phyloP scores from a whole-genome alignment of 2,888 invertebrate genomes.

The Platycheirus albimanus region DNA sequence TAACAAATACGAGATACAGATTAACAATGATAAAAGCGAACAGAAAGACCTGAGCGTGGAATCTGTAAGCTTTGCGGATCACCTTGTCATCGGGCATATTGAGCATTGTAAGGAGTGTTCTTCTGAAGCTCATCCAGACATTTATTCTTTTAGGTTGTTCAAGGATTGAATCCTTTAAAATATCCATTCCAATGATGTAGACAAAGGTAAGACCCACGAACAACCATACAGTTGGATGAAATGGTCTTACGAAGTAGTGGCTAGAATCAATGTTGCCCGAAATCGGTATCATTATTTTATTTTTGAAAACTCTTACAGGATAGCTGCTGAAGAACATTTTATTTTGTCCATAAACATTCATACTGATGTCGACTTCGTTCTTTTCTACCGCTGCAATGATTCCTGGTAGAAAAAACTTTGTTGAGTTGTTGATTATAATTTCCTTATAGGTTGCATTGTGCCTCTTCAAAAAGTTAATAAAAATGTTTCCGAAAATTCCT shows the following conservation, averaged over 20 bases:
- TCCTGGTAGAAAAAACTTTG: neutral
- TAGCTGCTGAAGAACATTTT: slow-evolving; percentile 2
- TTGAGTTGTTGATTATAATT: neutral
- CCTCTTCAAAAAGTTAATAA: slow-evolving; percentile 16
- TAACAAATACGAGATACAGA: slow-evolving; percentile 21
- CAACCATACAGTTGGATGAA: slow-evolving; percentile 12
- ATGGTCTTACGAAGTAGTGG: slow-evolving; percentile 27
- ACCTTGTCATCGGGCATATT: neutral
- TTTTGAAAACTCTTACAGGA: neutral
- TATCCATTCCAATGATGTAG: slow-evolving; percentile 35
- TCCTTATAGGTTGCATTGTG: slow-evolving; percentile 34
- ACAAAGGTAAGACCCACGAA: slow-evolving; percentile 20
- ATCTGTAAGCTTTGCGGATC: slow-evolving; percentile 13
- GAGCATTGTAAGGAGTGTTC: slow-evolving; percentile 19
- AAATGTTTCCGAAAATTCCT: slow-evolving; percentile 7
- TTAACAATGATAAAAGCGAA: slow-evolving; percentile 36
- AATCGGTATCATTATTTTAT: slow-evolving; percentile 27
- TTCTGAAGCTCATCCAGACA: slow-evolving; percentile 25
- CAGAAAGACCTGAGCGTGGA: slow-evolving; percentile 27
- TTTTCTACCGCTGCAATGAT: slow-evolving; percentile 4
- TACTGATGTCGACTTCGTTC: slow-evolving; percentile 26
- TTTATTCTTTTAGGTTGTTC: neutral
- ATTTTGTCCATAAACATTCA: slow-evolving; percentile 8
- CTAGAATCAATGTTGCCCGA: slow-evolving; percentile 10
- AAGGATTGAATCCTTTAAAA: neutral